phyloP scores from a whole-genome alignment of 2,797 vertebrate genomes.

The Sciaenops ocellatus region DNA sequence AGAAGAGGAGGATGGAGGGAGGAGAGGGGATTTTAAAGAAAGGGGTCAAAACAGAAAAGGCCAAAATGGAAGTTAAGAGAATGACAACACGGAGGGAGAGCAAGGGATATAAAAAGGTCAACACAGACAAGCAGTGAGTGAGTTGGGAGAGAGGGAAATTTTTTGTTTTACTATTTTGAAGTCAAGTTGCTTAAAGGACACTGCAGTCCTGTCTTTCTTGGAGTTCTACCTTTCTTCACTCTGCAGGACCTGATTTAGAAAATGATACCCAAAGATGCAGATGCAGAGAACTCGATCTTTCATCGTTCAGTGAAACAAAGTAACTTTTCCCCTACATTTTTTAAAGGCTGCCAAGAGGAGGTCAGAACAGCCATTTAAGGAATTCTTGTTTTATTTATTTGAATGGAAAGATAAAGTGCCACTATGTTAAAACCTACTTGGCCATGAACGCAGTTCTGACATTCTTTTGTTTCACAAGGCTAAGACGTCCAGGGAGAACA shows the following conservation, averaged over 20 bases:
- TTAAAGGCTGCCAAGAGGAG: background rate
- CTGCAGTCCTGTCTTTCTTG: slow-evolving; percentile 1
- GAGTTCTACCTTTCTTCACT: background rate
- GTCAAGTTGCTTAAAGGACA: slow-evolving; percentile 12
- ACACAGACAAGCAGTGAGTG: background rate
- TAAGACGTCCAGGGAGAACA: background rate
- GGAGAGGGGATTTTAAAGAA: background rate
- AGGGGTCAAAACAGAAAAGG: background rate
- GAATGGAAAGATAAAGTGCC: background rate
- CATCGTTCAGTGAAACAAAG: background rate
- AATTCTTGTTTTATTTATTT: slow-evolving; percentile 13
- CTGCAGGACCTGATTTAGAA: slow-evolving; percentile 14
- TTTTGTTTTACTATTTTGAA: slow-evolving; percentile 6
- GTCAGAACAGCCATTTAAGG: background rate
- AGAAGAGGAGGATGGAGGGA: background rate
- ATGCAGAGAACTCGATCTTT: background rate
- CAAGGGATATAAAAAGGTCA: background rate
- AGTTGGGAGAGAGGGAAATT: background rate
- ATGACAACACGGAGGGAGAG: background rate
- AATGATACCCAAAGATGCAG: background rate
- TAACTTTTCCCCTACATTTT: background rate
- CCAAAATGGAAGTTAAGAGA: background rate
- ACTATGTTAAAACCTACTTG: background rate
- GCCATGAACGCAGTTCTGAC: background rate
- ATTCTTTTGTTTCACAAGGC: background rate